Base-by-base conservation (phyloP, 2,113 vertebrate species). In the Craseonycteris thonglongyai region DNA sequence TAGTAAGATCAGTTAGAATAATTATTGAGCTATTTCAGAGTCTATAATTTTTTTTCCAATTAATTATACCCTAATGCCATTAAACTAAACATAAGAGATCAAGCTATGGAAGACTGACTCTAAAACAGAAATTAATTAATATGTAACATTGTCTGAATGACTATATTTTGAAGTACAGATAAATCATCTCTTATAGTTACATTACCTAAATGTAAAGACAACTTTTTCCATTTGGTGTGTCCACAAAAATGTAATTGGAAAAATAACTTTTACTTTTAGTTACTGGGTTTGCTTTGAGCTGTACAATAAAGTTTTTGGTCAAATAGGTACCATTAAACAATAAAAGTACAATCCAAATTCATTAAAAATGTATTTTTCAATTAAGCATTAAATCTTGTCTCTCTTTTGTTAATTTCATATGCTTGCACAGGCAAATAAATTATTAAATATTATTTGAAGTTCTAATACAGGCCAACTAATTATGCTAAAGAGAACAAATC, bases 401-500 rank as follows among this genome's bases (percentile, higher is more conserved):
- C 87, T 30, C 54, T 93, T 90, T 96, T 79, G 47, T 83, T 97
- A 78, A 96, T 97, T 96, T 51, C 6, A 69, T 71, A 96, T 76
- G 84, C 93, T 96, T 61, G 8, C 30, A 74, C 4, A 74, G 0
- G 0, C 94, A 65, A 58, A 72, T 74, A 91, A 87, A 94, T 4
- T 38, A 79, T 8, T 51, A 97, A 97, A 82, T 6, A 66, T 83
- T 86, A 96, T 94, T 91, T 35, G 95, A 94, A 91, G 93, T 96
- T 84, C 74, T 92, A 97, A 69, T 91, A 68, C 49, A 84, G 85
- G 85, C 82, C 90, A 95, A 93, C 95, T 98, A 97, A 97, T 69
- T 91, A 87, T 71, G 14, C 81, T 87, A 45, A 97, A 97, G 95
- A 96, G 96, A 96, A 96, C 89, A 96, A 97, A 97, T 92, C 42